phyloP scores from a whole-genome alignment of 2,888 invertebrate genomes.

The Eupithecia centaureata region DNA sequence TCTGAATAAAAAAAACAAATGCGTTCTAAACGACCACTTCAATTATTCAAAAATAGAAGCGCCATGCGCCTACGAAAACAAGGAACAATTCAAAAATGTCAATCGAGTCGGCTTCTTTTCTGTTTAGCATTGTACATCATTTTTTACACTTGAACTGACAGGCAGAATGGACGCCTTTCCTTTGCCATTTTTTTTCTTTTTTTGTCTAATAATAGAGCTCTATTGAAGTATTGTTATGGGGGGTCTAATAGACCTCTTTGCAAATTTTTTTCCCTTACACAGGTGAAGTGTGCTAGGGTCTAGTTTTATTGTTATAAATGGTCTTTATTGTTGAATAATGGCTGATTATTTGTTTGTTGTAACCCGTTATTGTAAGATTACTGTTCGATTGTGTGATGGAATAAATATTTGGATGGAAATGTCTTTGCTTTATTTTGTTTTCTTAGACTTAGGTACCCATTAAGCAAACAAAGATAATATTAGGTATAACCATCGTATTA shows the following conservation, averaged over 20 bases:
- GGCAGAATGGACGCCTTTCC: conserved; percentile 53
- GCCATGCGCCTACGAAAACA: conserved; percentile 29
- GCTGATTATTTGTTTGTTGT: conserved; percentile 27
- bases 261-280: conserved; percentile 61
- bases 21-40: neutral
- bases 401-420: conserved; percentile 17
- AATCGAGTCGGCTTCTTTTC: conserved; percentile 39
- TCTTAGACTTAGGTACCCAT: no score
- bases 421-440: conserved; percentile 11
- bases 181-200: conserved; percentile 64
- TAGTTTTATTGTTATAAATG: conserved; percentile 36
- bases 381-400: neutral
- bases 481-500: neutral
- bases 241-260: conserved; percentile 62
- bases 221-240: conserved; percentile 69
- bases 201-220: conserved; percentile 50
- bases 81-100: conserved; percentile 29
- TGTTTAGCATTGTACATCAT: conserved; percentile 63
- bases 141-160: conserved; percentile 67
- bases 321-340: conserved; percentile 30
- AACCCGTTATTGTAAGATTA: conserved; percentile 33
- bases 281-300: conserved; percentile 58
- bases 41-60: conserved; percentile 26
- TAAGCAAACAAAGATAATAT: neutral
- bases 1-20: neutral